These are phyloP conservation scores for Poeciliopsis occidentalis DNA, from an alignment of 2,113 vertebrate genomes.

Conservation along the genomic window DNA sequence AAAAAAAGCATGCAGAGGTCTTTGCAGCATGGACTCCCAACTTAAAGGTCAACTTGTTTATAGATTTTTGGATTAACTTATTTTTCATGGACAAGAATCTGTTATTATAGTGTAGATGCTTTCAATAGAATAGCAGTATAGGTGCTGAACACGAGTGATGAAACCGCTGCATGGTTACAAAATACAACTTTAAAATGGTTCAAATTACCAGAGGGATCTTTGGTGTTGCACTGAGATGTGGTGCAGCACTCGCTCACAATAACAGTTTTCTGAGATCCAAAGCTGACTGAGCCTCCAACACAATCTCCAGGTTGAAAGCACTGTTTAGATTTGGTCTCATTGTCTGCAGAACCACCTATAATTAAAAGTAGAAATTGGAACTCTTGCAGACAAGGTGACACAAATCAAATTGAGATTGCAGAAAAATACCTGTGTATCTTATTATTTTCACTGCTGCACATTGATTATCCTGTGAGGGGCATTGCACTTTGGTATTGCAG, in stretches of 20 bases:
- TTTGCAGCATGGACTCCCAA: background rate
- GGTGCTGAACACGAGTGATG: background rate
- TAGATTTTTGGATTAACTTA: too few species aligned
- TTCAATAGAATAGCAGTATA: background rate
- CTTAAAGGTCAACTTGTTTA: background rate
- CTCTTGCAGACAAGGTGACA: background rate
- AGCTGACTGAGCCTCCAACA: constrained; percentile 9
- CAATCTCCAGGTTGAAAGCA: constrained; percentile 33
- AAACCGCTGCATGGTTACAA: background rate
- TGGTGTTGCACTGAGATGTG: constrained; percentile 42
- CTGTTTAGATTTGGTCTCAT: background rate
- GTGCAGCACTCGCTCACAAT: constrained; percentile 43
- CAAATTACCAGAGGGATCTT: constrained; percentile 32
- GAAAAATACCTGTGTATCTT: constrained; percentile 13
- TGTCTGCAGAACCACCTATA: background rate
- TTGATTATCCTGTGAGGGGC: background rate
- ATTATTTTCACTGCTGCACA: background rate
- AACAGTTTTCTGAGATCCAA: background rate
- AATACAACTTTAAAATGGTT: background rate
- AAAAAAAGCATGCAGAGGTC: background rate
- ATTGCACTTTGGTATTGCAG: constrained; percentile 1
- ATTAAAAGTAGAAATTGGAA: background rate
- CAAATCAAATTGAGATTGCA: background rate
- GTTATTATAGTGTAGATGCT: background rate
- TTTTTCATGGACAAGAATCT: background rate